Base-by-base conservation (phyloP, 2,797 vertebrate species). In the Fistularia tabacaria region DNA sequence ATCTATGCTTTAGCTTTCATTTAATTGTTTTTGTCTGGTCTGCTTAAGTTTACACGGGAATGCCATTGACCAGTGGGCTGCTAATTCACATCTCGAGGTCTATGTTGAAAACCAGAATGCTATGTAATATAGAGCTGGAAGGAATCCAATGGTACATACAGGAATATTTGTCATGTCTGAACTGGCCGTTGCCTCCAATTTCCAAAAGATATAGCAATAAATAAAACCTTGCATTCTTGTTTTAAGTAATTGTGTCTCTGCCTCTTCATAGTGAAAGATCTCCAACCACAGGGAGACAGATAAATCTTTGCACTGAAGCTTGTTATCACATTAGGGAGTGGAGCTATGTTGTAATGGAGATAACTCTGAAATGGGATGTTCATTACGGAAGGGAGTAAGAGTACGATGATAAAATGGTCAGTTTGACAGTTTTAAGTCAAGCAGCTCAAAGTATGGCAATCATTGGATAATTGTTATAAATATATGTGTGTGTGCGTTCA, bases 281-380 rank as follows among this genome's bases (percentile, higher is more conserved):
- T 14, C 11, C 38, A 41, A 39, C 9, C 36, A 7, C 6, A n/a
- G 5, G 7, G 10, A 56, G 12, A 50, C 0, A n/a, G 53, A 46
- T 9, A n/a, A 47, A 47, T 58, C n/a, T n/a, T n/a, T n/a, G n/a
- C n/a, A n/a, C n/a, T n/a, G n/a, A n/a, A n/a, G n/a, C n/a, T n/a
- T n/a, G n/a, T n/a, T n/a, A n/a, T n/a, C 64, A 41, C 42, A 14
- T 47, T 46, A 39, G 46, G 46, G 71, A 62, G 50, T 56, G 53
- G 15, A 54, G 61, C 40, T 15, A 1, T 42, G 45, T 15, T 14
- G 47, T 13, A 38, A 38, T 36, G 25, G 13, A 49, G 49, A 57
- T 57, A 47, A 13, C 36, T 54, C 12, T 14, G 46, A 60, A 46
- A 61, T 51, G 14, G 8, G 41, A 73, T 51, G 38, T 36, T 36